Evolutionary conservation across 2,797 vertebrate genomes (phyloP), one percentile per base, ranked within the genome.

Genomic region (Pantherophis alleghaniensis): DNA sequence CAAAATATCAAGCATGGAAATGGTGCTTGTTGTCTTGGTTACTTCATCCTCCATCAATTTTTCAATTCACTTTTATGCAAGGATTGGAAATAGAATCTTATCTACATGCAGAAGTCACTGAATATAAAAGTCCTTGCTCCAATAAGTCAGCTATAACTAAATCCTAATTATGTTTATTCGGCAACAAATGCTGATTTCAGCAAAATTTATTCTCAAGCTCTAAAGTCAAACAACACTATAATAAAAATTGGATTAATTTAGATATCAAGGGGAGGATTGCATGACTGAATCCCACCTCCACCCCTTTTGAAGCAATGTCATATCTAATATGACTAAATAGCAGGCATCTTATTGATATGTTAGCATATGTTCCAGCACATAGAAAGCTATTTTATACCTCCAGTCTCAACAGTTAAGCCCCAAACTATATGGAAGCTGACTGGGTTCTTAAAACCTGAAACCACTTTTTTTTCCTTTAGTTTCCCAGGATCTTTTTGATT

Each of bases 121-220:
- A 69, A n/a, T 42, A 42, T 26, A 91, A 90, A 91, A 57, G 55
- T 4, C 53, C 69, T 83, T 91, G 69, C 22, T 22, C 55, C 32
- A 59, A 63, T 66, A 89, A 83, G 32, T 37, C 89, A 93, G 66
- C 88, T 92, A 91, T 63, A 59, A 22, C 90, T 57, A 32, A 74
- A 90, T 57, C 66, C 90, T 74, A 79, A 91, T 57, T 79, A 79
- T 26, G 16, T 16, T 91, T 91, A 91, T 55, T 79, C 4, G 32
- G 32, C 69, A 91, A n/a, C 12, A 37, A 42, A 24, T 79, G n/a
- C 56, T 91, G 90, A 59, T 86, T 91, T 83, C 56, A 91, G 42
- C 47, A 57, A 28, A 59, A 91, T 11, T 47, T 86, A 28, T 9
- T 60, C 18, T 42, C 74, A 56, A 24, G 14, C 28, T 32, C 63